Percentiles rank a stretch among this genome's conserved stretches.
Evolutionary conservation across 1,140 invertebrate species (phyloP).

Genomic region (Protaetia brevitarsis): DNA sequence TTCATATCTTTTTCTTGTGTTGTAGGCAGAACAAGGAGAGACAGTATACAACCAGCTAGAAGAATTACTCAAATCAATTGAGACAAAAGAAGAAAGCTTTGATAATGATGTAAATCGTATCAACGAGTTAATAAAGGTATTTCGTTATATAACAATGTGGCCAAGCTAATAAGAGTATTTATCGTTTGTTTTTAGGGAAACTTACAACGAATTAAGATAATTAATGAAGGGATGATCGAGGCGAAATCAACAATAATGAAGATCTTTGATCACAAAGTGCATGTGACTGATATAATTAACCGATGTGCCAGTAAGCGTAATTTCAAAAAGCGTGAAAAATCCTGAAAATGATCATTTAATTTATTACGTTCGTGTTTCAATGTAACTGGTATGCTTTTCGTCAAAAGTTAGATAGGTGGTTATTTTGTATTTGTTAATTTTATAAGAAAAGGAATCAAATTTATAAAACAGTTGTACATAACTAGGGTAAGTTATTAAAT

Average conservation of each 20-base stretch:
- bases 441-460: background rate
- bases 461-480: slow-evolving; percentile 10
- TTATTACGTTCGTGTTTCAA: background rate
- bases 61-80: slow-evolving; percentile 62
- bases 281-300: slow-evolving; percentile 84
- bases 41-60: slow-evolving; percentile 64
- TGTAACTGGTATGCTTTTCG: background rate
- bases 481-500: too few species aligned
- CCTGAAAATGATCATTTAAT: slow-evolving; percentile 21
- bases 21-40: slow-evolving; percentile 56
- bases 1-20: slow-evolving; percentile 10
- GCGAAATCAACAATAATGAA: slow-evolving; percentile 81
- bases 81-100: slow-evolving; percentile 59
- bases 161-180: background rate
- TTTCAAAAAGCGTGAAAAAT: slow-evolving; percentile 81
- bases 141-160: too few species aligned
- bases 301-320: slow-evolving; percentile 86
- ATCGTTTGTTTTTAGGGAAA: slow-evolving; percentile 67
- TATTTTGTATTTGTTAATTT: slow-evolving; percentile 16
- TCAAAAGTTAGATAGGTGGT: background rate
- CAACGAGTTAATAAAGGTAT: slow-evolving; percentile 74
- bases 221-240: slow-evolving; percentile 87
- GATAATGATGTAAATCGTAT: slow-evolving; percentile 68
- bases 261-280: slow-evolving; percentile 86
- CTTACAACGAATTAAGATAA: slow-evolving; percentile 89